Conservation (phyloP, 2,888 invertebrate genomes). For the Parnassius orleans region DNA sequence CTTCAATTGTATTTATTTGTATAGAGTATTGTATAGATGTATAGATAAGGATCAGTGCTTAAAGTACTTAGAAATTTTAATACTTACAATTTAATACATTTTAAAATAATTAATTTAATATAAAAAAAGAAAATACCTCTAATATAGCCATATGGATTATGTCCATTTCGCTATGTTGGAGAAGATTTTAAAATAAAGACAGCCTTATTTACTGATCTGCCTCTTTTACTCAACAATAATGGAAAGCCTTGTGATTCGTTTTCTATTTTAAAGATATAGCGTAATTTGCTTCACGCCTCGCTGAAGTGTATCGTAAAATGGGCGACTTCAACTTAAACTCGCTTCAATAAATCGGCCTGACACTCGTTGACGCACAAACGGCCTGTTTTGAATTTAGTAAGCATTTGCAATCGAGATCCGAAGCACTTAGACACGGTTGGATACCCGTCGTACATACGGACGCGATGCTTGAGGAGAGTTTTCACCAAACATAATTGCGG, state of each 20-base stretch:
- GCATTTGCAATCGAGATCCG: slow-evolving; percentile 66
- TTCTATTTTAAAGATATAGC: slow-evolving; percentile 24
- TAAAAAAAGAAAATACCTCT: too few relatives aligned
- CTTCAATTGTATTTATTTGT: too few relatives aligned
- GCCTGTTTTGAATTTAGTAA: slow-evolving; percentile 76
- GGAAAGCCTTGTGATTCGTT: slow-evolving; percentile 1
- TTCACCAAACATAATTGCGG: too few relatives aligned
- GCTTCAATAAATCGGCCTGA: slow-evolving; percentile 65
- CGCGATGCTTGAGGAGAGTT: background rate
- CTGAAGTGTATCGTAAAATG: slow-evolving; percentile 31
- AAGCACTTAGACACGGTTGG: slow-evolving; percentile 73
- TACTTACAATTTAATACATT: too few relatives aligned
- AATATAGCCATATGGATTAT: too few relatives aligned
- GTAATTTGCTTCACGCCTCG: slow-evolving; percentile 21
- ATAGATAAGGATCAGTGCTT: too few relatives aligned
- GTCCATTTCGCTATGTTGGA: too few relatives aligned
- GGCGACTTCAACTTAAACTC: slow-evolving; percentile 47
- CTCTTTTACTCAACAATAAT: slow-evolving; percentile 16
- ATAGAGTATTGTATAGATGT: too few relatives aligned
- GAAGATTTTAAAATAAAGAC: too few relatives aligned
- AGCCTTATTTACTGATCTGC: background rate
- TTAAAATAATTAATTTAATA: too few relatives aligned
- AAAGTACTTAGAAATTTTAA: too few relatives aligned
- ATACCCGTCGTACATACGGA: slow-evolving; percentile 45
- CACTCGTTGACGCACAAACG: slow-evolving; percentile 64